Conservation (phyloP, 2,888 invertebrate species). For the Cosmia trapezina region DNA sequence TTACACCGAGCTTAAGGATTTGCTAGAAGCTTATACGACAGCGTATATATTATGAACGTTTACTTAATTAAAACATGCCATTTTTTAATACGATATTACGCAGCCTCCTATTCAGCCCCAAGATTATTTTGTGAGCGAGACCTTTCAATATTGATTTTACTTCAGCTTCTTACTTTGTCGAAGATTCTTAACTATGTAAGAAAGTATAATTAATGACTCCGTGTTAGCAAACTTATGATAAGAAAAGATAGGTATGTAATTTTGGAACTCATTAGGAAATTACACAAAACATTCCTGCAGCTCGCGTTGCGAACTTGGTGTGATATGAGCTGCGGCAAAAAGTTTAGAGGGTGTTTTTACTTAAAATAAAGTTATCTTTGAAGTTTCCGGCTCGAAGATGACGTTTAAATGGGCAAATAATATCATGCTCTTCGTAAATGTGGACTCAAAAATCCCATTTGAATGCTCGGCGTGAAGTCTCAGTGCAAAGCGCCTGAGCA, state of each 20-base stretch:
- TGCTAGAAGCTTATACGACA: slow-evolving; percentile 33
- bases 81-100: slow-evolving; percentile 37
- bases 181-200: slow-evolving; percentile 44
- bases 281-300: slow-evolving; percentile 53
- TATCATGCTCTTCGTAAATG: slow-evolving; percentile 60
- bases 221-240: slow-evolving; percentile 47
- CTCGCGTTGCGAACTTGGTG: slow-evolving; percentile 40
- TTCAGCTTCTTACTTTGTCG: slow-evolving; percentile 37
- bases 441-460: slow-evolving; percentile 67
- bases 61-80: slow-evolving; percentile 48
- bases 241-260: slow-evolving; percentile 47
- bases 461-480: slow-evolving; percentile 61
- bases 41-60: slow-evolving; percentile 35
- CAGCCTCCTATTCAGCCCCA: slow-evolving; percentile 7
- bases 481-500: slow-evolving; percentile 48
- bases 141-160: slow-evolving; percentile 54
- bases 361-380: slow-evolving; percentile 50
- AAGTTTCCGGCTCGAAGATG: slow-evolving; percentile 41
- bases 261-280: slow-evolving; percentile 50
- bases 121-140: slow-evolving; percentile 34
- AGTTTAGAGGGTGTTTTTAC: slow-evolving; percentile 31
- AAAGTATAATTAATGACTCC: slow-evolving; percentile 53
- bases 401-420: slow-evolving; percentile 66
- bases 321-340: slow-evolving; percentile 42
- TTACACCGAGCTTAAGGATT: slow-evolving; percentile 58